phyloP scores from a whole-genome alignment of 2,797 vertebrate species.

The Naso thynnoides region DNA sequence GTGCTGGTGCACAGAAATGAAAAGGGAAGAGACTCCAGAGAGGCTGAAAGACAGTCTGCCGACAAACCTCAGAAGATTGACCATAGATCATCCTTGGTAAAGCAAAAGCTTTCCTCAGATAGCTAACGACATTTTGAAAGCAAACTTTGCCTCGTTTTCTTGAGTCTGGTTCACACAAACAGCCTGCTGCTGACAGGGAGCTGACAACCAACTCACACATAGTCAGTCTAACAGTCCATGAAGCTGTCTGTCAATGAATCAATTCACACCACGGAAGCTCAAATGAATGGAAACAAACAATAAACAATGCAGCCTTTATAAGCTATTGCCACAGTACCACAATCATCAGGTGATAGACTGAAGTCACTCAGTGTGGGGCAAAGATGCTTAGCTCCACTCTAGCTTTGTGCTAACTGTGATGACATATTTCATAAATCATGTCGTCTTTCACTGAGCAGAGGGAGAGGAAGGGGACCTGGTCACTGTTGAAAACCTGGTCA shows the following conservation, averaged over 20 bases:
- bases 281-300: conserved; percentile 40
- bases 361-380: conserved; percentile 32
- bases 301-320: conserved; percentile 19
- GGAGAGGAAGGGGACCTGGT: conserved; percentile 8
- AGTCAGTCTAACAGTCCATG: conserved; percentile 43
- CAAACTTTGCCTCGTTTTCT: conserved; percentile 52
- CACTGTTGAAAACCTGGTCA: conserved; percentile 14
- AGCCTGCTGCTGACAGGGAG: conserved; percentile 8
- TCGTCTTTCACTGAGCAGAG: conserved; percentile 45
- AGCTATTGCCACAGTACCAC: conserved; percentile 10
- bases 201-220: conserved; percentile 2
- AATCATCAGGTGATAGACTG: conserved; percentile 65
- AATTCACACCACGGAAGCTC: conserved; percentile 12
- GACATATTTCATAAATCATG: conserved; percentile 72
- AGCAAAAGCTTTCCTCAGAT: conserved; percentile 30
- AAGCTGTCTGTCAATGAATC: conserved; percentile 41
- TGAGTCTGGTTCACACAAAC: conserved; percentile 21
- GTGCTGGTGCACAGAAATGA: conserved; percentile 31
- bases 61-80: conserved; percentile 30
- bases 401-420: conserved; percentile 59
- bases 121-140: conserved; percentile 29
- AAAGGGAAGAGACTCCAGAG: conserved; percentile 28
- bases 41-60: no score
- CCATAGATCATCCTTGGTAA: conserved; percentile 31
- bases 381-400: conserved; percentile 51